Base-by-base conservation (phyloP, 2,888 invertebrate genomes). In the Nebria brevicollis region DNA sequence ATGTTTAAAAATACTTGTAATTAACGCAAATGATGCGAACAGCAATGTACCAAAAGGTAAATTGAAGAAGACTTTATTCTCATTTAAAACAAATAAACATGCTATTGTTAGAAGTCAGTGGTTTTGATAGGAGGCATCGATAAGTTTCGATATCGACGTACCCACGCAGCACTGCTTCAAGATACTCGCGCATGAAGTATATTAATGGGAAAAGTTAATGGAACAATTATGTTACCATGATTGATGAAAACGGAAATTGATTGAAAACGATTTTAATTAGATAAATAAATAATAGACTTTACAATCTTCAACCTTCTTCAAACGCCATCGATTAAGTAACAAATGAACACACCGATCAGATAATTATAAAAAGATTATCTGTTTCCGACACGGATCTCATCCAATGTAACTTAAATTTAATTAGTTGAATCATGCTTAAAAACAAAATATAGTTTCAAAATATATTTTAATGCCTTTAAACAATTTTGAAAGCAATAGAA, bases 211-310 rank as follows among this genome's bases (percentile, higher is more conserved):
- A 70, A 70, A 70, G 70, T 70, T 70, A 70, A 70, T 70, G 70
- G 70, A 70, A 70, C 70, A 70, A 70, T 70, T 70, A 70, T 70
- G 70, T 70, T 70, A 70, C 70, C 70, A 70, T 70, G 73, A 73
- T 42, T 42, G 73, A 73, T 73, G 42, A 13, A 73, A 73, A n/a
- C 43, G n/a, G 41, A 73, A 73, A 73, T 73, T 73, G 73, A 73
- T 73, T 43, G 73, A 73, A 73, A 43, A 70, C 70, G 70, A 26
- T 42, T 73, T 73, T 73, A 73, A 73, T 43, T 41, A 73, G 43
- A 73, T 73, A 73, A 73, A 73, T 73, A 73, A 73, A 41, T 73
- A 73, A 41, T 73, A 73, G 43, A 73, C 15, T 73, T 73, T 73
- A 54, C 42, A 73, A 73, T 15, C 15, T 70, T 26, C 34, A 25